Base-by-base conservation (phyloP, 2,113 vertebrate species). In the Strigops habroptila region DNA sequence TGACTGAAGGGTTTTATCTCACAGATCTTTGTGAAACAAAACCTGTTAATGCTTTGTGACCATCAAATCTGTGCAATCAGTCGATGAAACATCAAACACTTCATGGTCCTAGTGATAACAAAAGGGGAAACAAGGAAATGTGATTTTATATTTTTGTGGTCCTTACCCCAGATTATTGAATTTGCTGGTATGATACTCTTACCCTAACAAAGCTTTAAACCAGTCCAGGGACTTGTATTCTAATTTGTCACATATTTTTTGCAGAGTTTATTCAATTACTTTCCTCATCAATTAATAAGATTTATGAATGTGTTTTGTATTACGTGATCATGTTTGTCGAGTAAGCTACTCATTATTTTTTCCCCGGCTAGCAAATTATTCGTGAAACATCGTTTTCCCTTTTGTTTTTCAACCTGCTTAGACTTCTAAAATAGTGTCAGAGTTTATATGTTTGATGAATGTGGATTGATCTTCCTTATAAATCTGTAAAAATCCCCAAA, bases 271-370 rank as follows among this genome's bases (percentile, higher is more conserved):
- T 90, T 91, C 31, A 80, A 67, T 96, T 96, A 80, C 88, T 96
- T 94, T 65, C 4, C 14, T 53, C 22, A 85, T 91, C 91, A 95
- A 88, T 95, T 95, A 91, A 90, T 86, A 91, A 91, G 65, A 92
- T 95, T 87, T 91, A 79, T 89, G 89, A 92, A 64, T 69, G 64
- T 74, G 67, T 95, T 92, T 95, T 90, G 75, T 83, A 73, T 80
- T 85, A 85, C 18, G 22, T 87, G 74, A 82, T 82, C 57, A 59
- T 87, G 67, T 85, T 93, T 94, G 59, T 91, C 78, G 80, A 80
- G 59, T 95, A 90, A 94, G 95, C 95, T 91, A 94, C 92, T 91
- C 74, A 92, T 94, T 88, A 64, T 51, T 95, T 92, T 93, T 87
- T 24, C 23, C 43, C 91, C 63, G 85, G 78, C 53, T 49, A 94